phyloP scores from a whole-genome alignment of 2,888 invertebrate genomes.

The Scaptodrosophila latifasciaeformis region DNA sequence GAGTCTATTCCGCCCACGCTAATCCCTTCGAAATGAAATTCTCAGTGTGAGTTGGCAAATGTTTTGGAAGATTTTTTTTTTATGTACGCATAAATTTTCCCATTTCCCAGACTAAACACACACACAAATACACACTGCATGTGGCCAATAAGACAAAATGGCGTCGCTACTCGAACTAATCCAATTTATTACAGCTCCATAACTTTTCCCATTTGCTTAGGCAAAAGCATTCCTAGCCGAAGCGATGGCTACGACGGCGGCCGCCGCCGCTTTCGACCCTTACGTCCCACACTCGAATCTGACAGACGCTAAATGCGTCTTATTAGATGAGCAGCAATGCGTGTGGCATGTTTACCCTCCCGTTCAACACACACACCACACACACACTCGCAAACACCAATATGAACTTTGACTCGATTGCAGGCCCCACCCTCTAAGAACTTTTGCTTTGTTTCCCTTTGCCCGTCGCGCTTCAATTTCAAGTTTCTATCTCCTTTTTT shows the following conservation, averaged over 20 bases:
- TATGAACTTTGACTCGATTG: constrained; percentile 53
- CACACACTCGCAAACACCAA: neutral
- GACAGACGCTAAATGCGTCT: constrained; percentile 64
- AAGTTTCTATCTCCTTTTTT: constrained; percentile 43
- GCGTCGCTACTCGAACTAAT: constrained; percentile 73
- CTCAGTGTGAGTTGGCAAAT: constrained; percentile 40
- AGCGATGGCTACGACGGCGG: constrained; percentile 1
- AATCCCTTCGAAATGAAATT: constrained; percentile 59
- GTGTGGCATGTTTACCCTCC: constrained; percentile 63
- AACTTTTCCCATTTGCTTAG: constrained; percentile 70
- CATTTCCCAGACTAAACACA: neutral
- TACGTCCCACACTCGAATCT: constrained; percentile 36
- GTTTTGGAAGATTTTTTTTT: constrained; percentile 46
- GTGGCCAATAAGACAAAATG: constrained; percentile 53
- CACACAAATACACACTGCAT: constrained; percentile 2
- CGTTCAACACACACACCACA: neutral
- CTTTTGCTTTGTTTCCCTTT: no score
- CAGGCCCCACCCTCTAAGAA: constrained; percentile 11
- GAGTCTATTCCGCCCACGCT: constrained; percentile 21
- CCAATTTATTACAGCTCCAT: constrained; percentile 74
- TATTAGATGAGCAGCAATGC: constrained; percentile 48
- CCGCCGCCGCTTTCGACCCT: constrained; percentile 3
- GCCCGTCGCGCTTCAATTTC: constrained; percentile 53
- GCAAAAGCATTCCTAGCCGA: no score
- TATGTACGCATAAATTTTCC: constrained; percentile 41